Conservation (phyloP, 2,797 vertebrate genomes). For the Coreius guichenoti region DNA sequence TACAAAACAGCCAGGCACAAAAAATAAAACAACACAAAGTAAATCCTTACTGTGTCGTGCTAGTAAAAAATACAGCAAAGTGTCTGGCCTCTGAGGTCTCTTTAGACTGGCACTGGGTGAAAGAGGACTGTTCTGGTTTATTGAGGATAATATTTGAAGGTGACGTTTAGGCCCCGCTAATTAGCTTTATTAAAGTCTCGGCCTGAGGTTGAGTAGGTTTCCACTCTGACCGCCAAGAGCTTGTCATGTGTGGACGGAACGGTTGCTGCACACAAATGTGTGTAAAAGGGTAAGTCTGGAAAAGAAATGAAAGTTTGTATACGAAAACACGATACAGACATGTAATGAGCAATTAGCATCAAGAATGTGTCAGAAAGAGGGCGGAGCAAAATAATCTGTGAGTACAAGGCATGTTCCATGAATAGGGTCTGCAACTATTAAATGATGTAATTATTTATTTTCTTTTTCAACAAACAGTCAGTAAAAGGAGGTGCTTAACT, state of each 20-base stretch:
- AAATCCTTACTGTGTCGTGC: background rate
- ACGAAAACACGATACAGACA: constrained; percentile 33
- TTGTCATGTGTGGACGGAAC: constrained; percentile 43
- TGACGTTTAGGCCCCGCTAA: constrained; percentile 59
- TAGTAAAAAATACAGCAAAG: constrained; percentile 10
- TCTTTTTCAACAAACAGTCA: background rate
- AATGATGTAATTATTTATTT: constrained; percentile 20
- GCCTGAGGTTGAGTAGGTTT: constrained; percentile 58
- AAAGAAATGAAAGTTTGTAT: constrained; percentile 33
- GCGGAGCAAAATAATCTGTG: constrained; percentile 20
- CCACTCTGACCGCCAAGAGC: constrained; percentile 58
- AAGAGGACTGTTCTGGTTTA: constrained; percentile 60
- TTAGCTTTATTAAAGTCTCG: constrained; percentile 62
- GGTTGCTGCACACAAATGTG: constrained; percentile 34
- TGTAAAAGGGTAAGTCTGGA: constrained; percentile 66
- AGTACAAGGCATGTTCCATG: background rate
- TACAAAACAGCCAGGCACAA: background rate
- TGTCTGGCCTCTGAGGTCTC: constrained; percentile 32
- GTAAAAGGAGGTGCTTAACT: background rate
- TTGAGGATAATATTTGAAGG: constrained; percentile 60
- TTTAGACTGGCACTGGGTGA: constrained; percentile 46
- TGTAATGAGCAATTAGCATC: constrained; percentile 41
- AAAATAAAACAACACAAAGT: background rate
- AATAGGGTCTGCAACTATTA: background rate
- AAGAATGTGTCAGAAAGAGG: constrained; percentile 24